These are phyloP conservation scores for Cyclina sinensis DNA, from an alignment of 1,140 invertebrate genomes.

Conservation along the genomic window DNA sequence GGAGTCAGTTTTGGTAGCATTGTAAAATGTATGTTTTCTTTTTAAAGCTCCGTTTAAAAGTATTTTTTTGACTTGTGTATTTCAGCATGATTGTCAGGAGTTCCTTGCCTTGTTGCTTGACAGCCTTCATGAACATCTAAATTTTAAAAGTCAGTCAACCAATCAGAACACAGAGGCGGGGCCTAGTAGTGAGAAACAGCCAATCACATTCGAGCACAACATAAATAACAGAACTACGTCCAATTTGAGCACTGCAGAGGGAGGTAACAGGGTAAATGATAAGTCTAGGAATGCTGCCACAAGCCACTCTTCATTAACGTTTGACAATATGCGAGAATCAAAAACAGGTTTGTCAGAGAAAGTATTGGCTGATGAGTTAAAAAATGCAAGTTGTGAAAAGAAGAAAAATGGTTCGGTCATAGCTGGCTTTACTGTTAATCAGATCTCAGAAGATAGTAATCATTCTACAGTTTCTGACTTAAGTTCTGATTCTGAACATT, in stretches of 20 bases:
- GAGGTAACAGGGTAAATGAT: constrained; percentile 58
- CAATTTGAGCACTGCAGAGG: neutral
- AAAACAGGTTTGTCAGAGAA: neutral
- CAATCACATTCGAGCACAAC: constrained; percentile 64
- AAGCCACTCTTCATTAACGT: constrained; percentile 57
- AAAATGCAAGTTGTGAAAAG: neutral
- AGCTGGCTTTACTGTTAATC: constrained; percentile 45
- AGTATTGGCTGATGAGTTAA: neutral
- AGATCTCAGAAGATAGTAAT: constrained; percentile 80
- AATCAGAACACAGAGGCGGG: constrained; percentile 56
- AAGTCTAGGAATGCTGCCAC: constrained; percentile 62
- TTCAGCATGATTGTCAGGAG: constrained; percentile 92
- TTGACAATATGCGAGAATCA: constrained; percentile 81
- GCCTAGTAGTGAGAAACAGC: constrained; percentile 46
- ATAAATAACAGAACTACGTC: constrained; percentile 24
- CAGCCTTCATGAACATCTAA: constrained; percentile 91
- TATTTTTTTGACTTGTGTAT: neutral
- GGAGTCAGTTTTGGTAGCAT: too few relatives aligned
- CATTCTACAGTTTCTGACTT: constrained; percentile 77
- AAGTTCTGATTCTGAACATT: constrained; percentile 79
- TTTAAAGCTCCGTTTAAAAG: too few relatives aligned
- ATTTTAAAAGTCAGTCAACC: constrained; percentile 74
- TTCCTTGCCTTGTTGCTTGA: constrained; percentile 91
- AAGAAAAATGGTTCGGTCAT: constrained; percentile 2
- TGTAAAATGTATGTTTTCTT: too few relatives aligned